A percentile compares a stretch with the other conserved stretches of the same genome.
Evolutionary conservation across 2,888 invertebrate species (phyloP).

Genomic region (Scrobipalpa costella): DNA sequence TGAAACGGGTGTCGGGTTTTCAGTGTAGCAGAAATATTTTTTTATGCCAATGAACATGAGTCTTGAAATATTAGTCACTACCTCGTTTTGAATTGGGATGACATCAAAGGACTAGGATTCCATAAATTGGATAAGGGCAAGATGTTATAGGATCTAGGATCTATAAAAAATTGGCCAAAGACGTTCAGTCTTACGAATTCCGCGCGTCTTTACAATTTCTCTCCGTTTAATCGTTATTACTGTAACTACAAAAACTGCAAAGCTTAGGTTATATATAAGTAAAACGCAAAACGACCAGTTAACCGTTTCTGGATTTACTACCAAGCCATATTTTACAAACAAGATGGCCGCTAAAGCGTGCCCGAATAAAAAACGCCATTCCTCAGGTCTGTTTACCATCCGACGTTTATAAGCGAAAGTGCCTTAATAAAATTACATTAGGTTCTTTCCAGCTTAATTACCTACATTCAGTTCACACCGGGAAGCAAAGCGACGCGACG

Average conservation of each 20-base stretch:
- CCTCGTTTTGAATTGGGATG: no score
- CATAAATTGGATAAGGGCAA: no score
- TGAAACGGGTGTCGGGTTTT: no score
- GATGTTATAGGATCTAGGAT: no score
- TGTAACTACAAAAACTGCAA: not conserved
- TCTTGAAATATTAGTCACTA: no score
- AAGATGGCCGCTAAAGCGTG: conserved; percentile 20
- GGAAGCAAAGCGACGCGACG: no score
- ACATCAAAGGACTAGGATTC: no score
- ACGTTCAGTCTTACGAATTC: no score
- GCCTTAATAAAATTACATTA: conserved; percentile 56
- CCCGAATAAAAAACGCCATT: conserved; percentile 47
- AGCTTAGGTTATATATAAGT: not conserved
- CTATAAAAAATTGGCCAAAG: no score
- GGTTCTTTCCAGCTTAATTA: conserved; percentile 45
- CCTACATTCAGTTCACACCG: no score
- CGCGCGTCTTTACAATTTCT: not conserved
- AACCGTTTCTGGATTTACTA: not conserved
- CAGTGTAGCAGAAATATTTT: no score
- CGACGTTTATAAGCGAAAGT: conserved; percentile 46
- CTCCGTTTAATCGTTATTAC: not conserved
- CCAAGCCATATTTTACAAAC: conserved; percentile 14
- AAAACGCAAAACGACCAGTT: not conserved
- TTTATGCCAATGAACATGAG: no score
- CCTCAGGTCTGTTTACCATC: conserved; percentile 48